phyloP scores from a whole-genome alignment of 2,797 vertebrate species.

The Characodon lateralis region DNA sequence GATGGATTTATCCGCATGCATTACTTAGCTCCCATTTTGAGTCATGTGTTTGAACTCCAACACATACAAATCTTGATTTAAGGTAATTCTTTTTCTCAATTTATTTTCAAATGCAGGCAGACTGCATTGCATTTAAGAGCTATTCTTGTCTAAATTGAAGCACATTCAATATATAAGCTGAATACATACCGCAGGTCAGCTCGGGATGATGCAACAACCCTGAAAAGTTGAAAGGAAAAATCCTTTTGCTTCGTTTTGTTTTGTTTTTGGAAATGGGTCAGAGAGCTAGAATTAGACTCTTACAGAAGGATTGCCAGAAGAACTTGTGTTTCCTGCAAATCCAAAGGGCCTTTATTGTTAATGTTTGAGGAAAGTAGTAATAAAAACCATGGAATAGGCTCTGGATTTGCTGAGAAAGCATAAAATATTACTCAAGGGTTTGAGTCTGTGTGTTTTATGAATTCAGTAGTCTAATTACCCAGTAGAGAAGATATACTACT shows the following conservation, averaged over 20 bases:
- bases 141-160: slow-evolving; percentile 43
- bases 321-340: slow-evolving; percentile 61
- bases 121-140: slow-evolving; percentile 29
- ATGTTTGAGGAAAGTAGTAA: slow-evolving; percentile 70
- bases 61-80: slow-evolving; percentile 26
- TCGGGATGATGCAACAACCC: slow-evolving; percentile 43
- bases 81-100: slow-evolving; percentile 25
- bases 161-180: slow-evolving; percentile 1
- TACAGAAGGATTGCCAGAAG: slow-evolving; percentile 29
- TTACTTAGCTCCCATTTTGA: slow-evolving; percentile 47
- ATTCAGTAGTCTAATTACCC: slow-evolving; percentile 78
- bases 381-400: slow-evolving; percentile 51
- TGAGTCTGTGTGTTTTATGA: slow-evolving; percentile 66
- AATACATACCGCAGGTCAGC: slow-evolving; percentile 13
- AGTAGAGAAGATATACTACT: slow-evolving; percentile 70
- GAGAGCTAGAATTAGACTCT: slow-evolving; percentile 63
- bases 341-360: slow-evolving; percentile 65
- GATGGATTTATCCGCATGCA: slow-evolving; percentile 61
- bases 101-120: neutral
- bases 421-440: slow-evolving; percentile 70
- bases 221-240: slow-evolving; percentile 27
- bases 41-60: slow-evolving; percentile 4
- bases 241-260: slow-evolving; percentile 14
- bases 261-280: slow-evolving; percentile 64
- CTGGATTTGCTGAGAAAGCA: slow-evolving; percentile 71